These are phyloP conservation scores for Chamaea fasciata DNA, from an alignment of 2,113 vertebrate genomes.

Conservation along the genomic window DNA sequence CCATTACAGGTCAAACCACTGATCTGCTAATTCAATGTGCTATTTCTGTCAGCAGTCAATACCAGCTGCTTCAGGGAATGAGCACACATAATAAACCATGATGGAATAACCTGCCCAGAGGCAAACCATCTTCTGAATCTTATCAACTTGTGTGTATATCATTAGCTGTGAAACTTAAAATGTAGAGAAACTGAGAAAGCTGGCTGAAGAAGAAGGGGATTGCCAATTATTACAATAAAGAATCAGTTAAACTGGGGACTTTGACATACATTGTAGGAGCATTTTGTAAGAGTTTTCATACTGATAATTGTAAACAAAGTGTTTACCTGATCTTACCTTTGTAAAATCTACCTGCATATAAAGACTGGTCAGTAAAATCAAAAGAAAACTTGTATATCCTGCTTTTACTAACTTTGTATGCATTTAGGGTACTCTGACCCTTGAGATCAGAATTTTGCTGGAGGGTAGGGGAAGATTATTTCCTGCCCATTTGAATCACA, in stretches of 20 bases:
- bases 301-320: neutral
- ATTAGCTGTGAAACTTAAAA: neutral
- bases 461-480: accelerated
- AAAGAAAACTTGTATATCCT: neutral
- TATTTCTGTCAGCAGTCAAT: conserved; percentile 1
- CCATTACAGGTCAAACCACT: neutral
- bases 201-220: neutral
- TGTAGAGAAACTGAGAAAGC: neutral
- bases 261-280: neutral
- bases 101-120: neutral
- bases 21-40: neutral
- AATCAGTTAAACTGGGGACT: neutral
- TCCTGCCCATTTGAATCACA: neutral
- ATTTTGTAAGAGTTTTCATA: neutral
- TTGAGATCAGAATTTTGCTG: neutral
- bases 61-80: conserved; percentile 3
- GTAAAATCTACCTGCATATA: neutral
- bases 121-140: neutral
- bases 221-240: neutral
- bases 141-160: neutral
- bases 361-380: neutral
- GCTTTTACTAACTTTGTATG: neutral
- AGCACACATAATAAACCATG: neutral
- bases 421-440: neutral
- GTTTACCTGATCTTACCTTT: neutral